Evolutionary conservation across 2,113 vertebrate genomes (phyloP), one percentile per base, ranked within the genome.

Genomic region (Oreochromis aureus): DNA sequence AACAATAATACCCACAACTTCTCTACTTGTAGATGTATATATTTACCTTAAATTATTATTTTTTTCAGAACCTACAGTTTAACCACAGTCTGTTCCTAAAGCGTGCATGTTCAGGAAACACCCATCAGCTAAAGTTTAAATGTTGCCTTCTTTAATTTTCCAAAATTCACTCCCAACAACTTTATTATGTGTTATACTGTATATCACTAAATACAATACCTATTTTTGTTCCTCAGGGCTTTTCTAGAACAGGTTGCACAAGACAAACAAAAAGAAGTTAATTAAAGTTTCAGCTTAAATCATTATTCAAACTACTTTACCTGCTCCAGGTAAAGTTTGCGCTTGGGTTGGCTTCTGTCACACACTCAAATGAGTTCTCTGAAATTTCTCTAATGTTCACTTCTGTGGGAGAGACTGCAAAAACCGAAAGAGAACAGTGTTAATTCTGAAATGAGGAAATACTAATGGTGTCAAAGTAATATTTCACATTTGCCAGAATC

Each of bases 301-400:
- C 66, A 24, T 2, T 71, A 22, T 41, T 73, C 13, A 48, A 59
- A 24, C 12, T 44, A 34, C 46, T 71, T 71, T 41, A 95, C 94
- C 95, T 96, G 16, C 3, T 93, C 96, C 95, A 96, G 10, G 16
- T 92, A 18, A 94, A 46, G 11, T 10, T 18, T 15, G 91, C 46
- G 0, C 13, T 10, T 24, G 96, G 95, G 34, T 92, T 94, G 9
- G 89, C 86, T 7, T 93, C 83, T 30, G 89, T 27, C 9, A 13
- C 10, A 66, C 95, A 96, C 4, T 63, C 19, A 78, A 94, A 92
- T 3, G n/a, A 53, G 18, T 53, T 18, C 48, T 5, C 48, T 19
- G 48, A 51, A 51, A 7, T 19, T 9, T 4, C 18, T 19, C 48
- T 51, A 51, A 51, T 51, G 48, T 22, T 54, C 53, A 54, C 5